Conservation (phyloP, 2,888 invertebrate genomes). For the Cactoblastis cactorum region DNA sequence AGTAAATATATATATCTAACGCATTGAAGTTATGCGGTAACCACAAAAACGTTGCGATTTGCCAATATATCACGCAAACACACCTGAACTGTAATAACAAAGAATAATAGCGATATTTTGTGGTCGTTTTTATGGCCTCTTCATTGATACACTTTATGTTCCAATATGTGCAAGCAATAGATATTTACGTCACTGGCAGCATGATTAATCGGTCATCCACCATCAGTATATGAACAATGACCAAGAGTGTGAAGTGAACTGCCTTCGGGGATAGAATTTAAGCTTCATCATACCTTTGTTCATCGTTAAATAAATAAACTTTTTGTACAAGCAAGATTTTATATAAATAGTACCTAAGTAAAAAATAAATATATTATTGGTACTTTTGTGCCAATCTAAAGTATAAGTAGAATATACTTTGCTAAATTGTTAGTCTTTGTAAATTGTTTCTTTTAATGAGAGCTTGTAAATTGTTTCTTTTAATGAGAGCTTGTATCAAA, state of each 20-base stretch:
- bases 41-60: constrained; percentile 61
- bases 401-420: too few species aligned
- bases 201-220: constrained; percentile 22
- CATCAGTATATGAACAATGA: constrained; percentile 15
- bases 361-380: too few species aligned
- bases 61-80: constrained; percentile 64
- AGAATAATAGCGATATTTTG: constrained; percentile 70
- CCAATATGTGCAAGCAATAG: constrained; percentile 17
- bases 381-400: too few species aligned
- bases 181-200: constrained; percentile 14
- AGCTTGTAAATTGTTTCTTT: too few species aligned
- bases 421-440: too few species aligned
- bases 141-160: constrained; percentile 53
- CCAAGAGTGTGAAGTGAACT: not conserved
- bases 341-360: too few species aligned
- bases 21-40: constrained; percentile 33
- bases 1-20: constrained; percentile 36
- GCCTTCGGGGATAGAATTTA: not conserved
- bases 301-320: not conserved
- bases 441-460: too few species aligned
- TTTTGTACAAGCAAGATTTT: too few species aligned
- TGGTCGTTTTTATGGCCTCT: constrained; percentile 65
- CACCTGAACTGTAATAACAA: constrained; percentile 74
- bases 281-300: not conserved
- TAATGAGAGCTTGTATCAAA: too few species aligned